These are phyloP conservation scores for Tetheella fluctuosa DNA, from an alignment of 2,888 invertebrate species.

Conservation along the genomic window DNA sequence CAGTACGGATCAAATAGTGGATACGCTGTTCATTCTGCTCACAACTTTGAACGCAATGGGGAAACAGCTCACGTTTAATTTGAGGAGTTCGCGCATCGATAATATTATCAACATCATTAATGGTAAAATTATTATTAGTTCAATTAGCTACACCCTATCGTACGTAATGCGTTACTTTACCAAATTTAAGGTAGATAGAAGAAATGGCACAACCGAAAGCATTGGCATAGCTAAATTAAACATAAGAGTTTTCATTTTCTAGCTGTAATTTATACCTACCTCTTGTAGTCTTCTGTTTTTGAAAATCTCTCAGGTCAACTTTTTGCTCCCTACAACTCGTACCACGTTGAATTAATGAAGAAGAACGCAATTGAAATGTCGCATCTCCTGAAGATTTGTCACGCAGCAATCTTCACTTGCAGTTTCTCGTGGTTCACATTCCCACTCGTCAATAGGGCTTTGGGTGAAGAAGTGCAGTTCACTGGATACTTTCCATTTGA, in stretches of 20 bases:
- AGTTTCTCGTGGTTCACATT: conserved; percentile 52
- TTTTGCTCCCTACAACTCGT: conserved; percentile 50
- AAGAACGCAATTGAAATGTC: conserved; percentile 55
- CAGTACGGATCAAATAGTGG: conserved; percentile 59
- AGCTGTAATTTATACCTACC: too few species aligned
- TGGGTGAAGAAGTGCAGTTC: conserved; percentile 54
- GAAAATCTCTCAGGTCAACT: conserved; percentile 42
- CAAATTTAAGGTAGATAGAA: too few species aligned
- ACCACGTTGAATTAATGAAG: conserved; percentile 54
- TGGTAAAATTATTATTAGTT: conserved; percentile 38
- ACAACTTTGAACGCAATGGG: conserved; percentile 64
- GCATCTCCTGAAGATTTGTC: conserved; percentile 53
- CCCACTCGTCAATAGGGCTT: conserved; percentile 56
- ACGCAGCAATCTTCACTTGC: conserved; percentile 46
- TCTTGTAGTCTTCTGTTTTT: conserved; percentile 11
- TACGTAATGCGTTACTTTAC: too few species aligned
- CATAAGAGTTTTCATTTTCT: too few species aligned
- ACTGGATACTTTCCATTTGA: conserved; percentile 70
- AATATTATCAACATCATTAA: conserved; percentile 53
- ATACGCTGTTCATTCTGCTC: conserved; percentile 66
- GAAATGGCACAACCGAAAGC: too few species aligned
- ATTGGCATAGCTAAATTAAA: too few species aligned
- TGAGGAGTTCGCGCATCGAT: conserved; percentile 56
- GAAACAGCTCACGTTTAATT: conserved; percentile 64
- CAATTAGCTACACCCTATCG: not conserved